These are phyloP conservation scores for Mylabris phalerata DNA, from an alignment of 1,140 invertebrate species.

Conservation along the genomic window DNA sequence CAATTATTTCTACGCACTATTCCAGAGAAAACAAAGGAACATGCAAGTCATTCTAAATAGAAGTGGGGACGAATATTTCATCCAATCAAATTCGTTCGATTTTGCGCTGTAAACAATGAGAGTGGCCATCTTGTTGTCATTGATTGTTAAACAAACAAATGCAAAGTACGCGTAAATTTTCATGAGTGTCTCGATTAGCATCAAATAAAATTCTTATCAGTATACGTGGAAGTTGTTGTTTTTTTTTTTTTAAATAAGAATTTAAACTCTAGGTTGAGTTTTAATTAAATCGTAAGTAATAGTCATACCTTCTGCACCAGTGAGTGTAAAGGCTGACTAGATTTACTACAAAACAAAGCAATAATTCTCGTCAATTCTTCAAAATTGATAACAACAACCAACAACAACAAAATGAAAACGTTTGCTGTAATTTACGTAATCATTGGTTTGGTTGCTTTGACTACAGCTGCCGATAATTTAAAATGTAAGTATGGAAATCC, in stretches of 20 bases:
- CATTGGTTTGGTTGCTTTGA: constrained; percentile 36
- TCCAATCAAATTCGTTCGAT: too few species aligned
- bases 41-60: too few species aligned
- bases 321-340: constrained; percentile 73
- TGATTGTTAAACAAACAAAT: too few species aligned
- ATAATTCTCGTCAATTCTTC: not conserved
- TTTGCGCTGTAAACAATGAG: too few species aligned
- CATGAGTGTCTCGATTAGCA: too few species aligned
- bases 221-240: not conserved
- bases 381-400: not conserved
- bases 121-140: too few species aligned
- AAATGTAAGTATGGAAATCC: constrained; percentile 46
- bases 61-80: too few species aligned
- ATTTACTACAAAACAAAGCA: not conserved
- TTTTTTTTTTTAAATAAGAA: not conserved
- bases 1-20: constrained; percentile 2
- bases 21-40: too few species aligned
- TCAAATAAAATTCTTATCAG: too few species aligned
- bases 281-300: too few species aligned
- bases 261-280: constrained; percentile 35
- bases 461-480: constrained; percentile 39
- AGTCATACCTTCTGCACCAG: constrained; percentile 72
- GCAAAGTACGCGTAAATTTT: too few species aligned
- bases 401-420: constrained; percentile 44
- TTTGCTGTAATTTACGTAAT: constrained; percentile 37